Evolutionary conservation across 2,888 invertebrate genomes (phyloP), one percentile per base, ranked within the genome.

Genomic region (Ophraella communa): DNA sequence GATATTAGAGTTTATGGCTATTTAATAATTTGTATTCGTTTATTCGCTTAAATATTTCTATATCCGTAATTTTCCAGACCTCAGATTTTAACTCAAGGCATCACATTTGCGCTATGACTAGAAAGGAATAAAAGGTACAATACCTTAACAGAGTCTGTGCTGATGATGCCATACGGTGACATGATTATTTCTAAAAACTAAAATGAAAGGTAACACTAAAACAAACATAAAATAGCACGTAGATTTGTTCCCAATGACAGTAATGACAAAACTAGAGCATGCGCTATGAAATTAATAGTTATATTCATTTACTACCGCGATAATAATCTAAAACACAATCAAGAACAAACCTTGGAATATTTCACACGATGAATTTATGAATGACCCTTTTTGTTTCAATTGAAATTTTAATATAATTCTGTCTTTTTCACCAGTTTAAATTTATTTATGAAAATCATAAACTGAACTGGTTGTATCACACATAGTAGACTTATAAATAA

Each of bases 131-230:
- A 49, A 49, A 35, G 35, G 47, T 64, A 61, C 66, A 61, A 49
- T 66, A 66, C 66, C 66, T 66, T 64, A 61, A 66, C 49, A 66
- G 57, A 58, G 58, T 62, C 64, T 64, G 62, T 64, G 62, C 64
- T 64, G 67, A 62, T 67, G 62, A 57, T 63, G 58, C 54, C 52
- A 20, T 44, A 33, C 11, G 39, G 59, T 66, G 66, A 56, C 44
- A 59, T 59, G 56, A 57, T 56, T 58, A 24, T 59, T 51, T 59
- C 55, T 49, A 62, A 49, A 55, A 51, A 30, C 62, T 56, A 66
- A 55, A 62, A 54, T 49, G 24, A 45, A 30, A 58, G 35, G 44
- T 33, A 39, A 24, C 24, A 54, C 24, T 52, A n/a, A n/a, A n/a
- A n/a, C n/a, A n/a, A 61, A 39, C 49, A 55, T 39, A 35, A 53